Evolutionary conservation across 2,888 invertebrate genomes (phyloP), one percentile per base, ranked within the genome.

Genomic region (Oeneis ivallda): DNA sequence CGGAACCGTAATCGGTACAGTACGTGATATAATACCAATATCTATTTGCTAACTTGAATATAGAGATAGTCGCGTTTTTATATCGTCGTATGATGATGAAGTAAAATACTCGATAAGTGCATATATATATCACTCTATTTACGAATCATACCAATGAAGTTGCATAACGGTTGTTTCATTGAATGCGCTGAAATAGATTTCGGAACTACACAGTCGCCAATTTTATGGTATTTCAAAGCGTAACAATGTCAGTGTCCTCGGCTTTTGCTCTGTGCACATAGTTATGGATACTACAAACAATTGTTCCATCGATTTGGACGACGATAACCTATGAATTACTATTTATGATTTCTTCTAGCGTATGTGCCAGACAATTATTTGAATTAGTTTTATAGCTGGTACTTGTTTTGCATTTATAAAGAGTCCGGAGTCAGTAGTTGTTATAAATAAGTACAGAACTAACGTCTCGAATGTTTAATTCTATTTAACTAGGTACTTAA

Each of bases 211-310:
- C 79, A 78, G 75, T 72, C 77, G 68, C 75, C 79, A 84, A 88
- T 90, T 89, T 89, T 83, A 89, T 87, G 87, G 84, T 89, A 73
- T 78, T 79, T 84, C 78, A 74, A 76, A 79, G 77, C 81, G 83
- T 85, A 85, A 87, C 87, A 81, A 75, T 82, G 90, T 88, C 79
- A 84, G 76, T 82, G 85, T 80, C 83, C 86, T 81, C 81, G 68
- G 45, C 43, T 67, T 71, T 65, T 70, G n/a, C n/a, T n/a, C n/a
- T n/a, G n/a, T n/a, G 68, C 65, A 67, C 66, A 49, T 61, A 64
- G 39, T 71, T 70, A 64, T 67, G 66, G 70, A 53, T 53, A 17
- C 54, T 26, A 54, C 52, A 58, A 62, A 34, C 60, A 60, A 68
- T 68, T 68, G 68, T 64, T 62, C 60, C 19, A 58, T 57, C 34